Conservation (phyloP, 2,888 invertebrate species). For the Cantharis nigra region DNA sequence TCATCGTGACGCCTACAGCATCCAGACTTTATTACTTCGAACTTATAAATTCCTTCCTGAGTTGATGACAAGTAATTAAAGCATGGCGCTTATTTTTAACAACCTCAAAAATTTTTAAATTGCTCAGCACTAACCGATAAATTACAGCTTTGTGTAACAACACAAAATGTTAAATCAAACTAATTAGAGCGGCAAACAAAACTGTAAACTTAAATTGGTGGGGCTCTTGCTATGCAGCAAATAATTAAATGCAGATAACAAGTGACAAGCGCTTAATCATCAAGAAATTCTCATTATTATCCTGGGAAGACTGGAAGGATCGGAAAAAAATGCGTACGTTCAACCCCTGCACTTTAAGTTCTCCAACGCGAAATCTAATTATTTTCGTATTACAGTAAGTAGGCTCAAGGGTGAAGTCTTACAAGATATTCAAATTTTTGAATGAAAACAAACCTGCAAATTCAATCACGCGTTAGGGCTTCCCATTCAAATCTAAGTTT, state of each 20-base stretch:
- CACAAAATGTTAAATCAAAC: not conserved
- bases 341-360: slow-evolving; percentile 25
- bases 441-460: slow-evolving; percentile 22
- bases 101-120: not conserved
- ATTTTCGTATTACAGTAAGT: slow-evolving; percentile 31
- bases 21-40: slow-evolving; percentile 9
- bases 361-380: slow-evolving; percentile 28
- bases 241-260: slow-evolving; percentile 29
- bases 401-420: slow-evolving; percentile 26
- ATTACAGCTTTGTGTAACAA: not conserved
- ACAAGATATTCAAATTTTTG: slow-evolving; percentile 28
- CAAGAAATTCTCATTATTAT: slow-evolving; percentile 26
- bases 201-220: slow-evolving; percentile 4
- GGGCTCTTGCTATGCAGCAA: slow-evolving; percentile 10
- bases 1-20: slow-evolving; percentile 16
- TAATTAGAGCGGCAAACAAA: not conserved
- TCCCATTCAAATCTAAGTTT: not conserved
- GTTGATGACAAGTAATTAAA: slow-evolving; percentile 19
- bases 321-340: slow-evolving; percentile 7
- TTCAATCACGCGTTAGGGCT: slow-evolving; percentile 9
- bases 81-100: not conserved
- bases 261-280: slow-evolving; percentile 32
- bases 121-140: not conserved
- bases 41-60: slow-evolving; percentile 5
- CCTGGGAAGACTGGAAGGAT: slow-evolving; percentile 15